Evolutionary conservation across 2,113 vertebrate species (phyloP), one percentile per base, ranked within the genome.

Genomic region (Tachysurus vachellii): DNA sequence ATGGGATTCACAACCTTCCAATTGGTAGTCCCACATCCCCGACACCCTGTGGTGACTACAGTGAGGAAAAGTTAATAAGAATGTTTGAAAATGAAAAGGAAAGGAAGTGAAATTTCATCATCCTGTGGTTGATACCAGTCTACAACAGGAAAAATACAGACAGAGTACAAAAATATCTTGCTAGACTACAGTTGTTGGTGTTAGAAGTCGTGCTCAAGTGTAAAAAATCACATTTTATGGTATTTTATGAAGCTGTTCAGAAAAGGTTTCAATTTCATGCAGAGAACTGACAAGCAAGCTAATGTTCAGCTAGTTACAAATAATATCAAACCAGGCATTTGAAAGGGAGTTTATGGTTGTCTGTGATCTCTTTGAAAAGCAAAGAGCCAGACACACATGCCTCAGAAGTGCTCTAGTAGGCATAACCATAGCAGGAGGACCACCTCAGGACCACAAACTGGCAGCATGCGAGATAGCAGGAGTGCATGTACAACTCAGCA

Each of bases 361-460:
- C 31, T 21, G 19, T 57, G 36, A 81, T 3, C 10, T 81, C 26
- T 61, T 21, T 61, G 19, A 9, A 59, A 8, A 80, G 79, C 28
- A 54, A 59, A 8, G 54, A 21, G 14, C 2, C 56, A 36, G 4
- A 26, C 21, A 53, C 76, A 44, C 31, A 26, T 61, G 59, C 80
- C 36, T 26, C 23, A 82, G 42, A 64, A 64, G 12, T 64, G 36
- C 42, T 82, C 23, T 83, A 19, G 23, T 28, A 28, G 9, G 44
- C 61, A 83, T 66, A 44, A 28, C 14, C 62, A 83, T 83, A 50
- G 81, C 81, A 83, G 62, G 61, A 83, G 61, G 44, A 17, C 19
- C 42, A 83, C 61, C 26, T 64, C 59, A 82, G 36, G 36, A 83
- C 26, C 44, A 66, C 26, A 83, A 50, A 64, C 61, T 66, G 14